Base-by-base conservation (phyloP, 2,797 vertebrate species). In the Darevskia mixta region DNA sequence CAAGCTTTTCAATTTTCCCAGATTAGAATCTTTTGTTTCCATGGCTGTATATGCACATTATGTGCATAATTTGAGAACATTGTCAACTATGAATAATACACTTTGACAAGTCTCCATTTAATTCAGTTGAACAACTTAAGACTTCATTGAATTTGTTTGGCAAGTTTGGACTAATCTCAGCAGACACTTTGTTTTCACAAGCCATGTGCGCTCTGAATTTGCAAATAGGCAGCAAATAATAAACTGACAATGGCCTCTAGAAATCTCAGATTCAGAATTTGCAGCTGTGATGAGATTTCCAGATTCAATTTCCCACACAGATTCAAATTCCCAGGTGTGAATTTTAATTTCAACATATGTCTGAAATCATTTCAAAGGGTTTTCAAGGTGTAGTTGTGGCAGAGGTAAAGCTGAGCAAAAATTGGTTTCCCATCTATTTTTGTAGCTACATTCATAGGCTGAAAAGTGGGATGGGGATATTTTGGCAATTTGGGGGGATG, bases 121-220 rank as follows among this genome's bases (percentile, higher is more conserved):
- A 77, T 85, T 85, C 38, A n/a, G 13, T 85, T 43, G 55, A 76
- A n/a, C 55, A 85, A 29, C 55, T 64, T 41, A 85, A 73, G 35
- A 66, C 35, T 76, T 76, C 72, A 85, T 85, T 85, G 35, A 76
- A 66, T 85, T 77, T 66, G 84, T 85, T 85, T 76, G 55, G 72
- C 27, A 85, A 43, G 83, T 85, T 85, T 76, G 38, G 72, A 64
- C 27, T 85, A 85, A 85, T 77, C 58, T 64, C 83, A 85, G 83
- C 35, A 27, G 83, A 76, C 72, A 85, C 58, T 76, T 75, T 43
- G 55, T 71, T 83, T 71, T 43, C 43, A 49, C 18, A 72, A 49
- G 43, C 43, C 17, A 32, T 43, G 41, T 32, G 64, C 35, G 18
- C 15, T 45, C 27, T 45, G 25, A 66, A 66, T 85, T 45, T 32